phyloP scores from a whole-genome alignment of 2,113 vertebrate genomes.

The Columba livia region DNA sequence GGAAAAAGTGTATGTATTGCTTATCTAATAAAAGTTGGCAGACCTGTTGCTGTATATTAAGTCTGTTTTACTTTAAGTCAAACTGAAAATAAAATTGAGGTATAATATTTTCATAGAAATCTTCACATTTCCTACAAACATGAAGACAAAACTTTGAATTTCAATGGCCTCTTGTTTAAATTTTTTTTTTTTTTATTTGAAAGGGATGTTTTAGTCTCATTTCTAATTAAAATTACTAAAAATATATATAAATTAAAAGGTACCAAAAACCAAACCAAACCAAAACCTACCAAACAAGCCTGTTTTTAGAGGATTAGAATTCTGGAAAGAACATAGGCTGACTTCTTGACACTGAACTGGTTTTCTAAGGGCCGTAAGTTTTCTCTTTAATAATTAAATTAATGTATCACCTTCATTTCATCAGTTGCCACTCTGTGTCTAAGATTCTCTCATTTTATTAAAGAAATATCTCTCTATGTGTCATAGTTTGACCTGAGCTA shows the following conservation, averaged over 20 bases:
- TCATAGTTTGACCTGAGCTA: too few species aligned
- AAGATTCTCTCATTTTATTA: background rate
- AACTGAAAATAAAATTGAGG: background rate
- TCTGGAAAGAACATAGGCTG: background rate
- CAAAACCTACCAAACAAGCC: background rate
- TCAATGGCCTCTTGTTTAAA: background rate
- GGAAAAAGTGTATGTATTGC: background rate
- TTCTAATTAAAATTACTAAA: slow-evolving; percentile 29
- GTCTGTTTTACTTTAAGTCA: background rate
- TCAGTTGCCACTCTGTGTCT: slow-evolving; percentile 29
- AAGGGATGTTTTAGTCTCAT: background rate
- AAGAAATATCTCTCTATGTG: slow-evolving; percentile 19
- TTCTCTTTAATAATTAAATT: slow-evolving; percentile 70
- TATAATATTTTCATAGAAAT: background rate
- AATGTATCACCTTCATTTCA: slow-evolving; percentile 60
- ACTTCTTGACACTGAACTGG: slow-evolving; percentile 56
- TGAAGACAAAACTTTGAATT: background rate
- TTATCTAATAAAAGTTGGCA: background rate
- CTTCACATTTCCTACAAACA: background rate
- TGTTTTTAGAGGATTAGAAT: slow-evolving; percentile 11
- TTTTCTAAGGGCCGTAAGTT: slow-evolving; percentile 53
- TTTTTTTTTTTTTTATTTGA: background rate
- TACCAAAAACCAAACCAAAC: too few species aligned
- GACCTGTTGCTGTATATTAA: background rate
- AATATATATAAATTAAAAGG: too few species aligned